Conservation (phyloP, 2,113 vertebrate species). For the Thinocorus orbignyianus region DNA sequence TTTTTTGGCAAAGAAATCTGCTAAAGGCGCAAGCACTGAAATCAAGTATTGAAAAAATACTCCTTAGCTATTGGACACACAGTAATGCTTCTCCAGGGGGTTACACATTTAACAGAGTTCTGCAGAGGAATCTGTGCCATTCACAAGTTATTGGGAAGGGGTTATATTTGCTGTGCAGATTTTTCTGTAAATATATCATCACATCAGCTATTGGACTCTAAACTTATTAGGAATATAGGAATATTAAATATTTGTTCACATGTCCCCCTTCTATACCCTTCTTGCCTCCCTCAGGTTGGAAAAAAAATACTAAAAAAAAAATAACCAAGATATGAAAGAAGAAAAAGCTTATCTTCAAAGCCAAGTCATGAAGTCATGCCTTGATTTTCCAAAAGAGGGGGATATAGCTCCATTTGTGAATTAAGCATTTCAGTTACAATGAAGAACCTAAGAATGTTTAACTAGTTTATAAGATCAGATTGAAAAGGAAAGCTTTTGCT, state of each 20-base stretch:
- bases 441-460: not conserved
- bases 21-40: not conserved
- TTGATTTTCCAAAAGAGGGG: slow-evolving; percentile 77
- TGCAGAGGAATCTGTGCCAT: not conserved
- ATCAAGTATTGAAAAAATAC: not conserved
- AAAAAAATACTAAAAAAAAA: too few relatives aligned
- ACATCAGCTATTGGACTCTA: not conserved
- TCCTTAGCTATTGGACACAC: not conserved
- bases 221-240: not conserved
- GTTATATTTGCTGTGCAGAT: not conserved
- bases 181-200: not conserved
- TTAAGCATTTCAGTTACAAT: not conserved
- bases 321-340: not conserved
- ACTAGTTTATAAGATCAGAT: not conserved
- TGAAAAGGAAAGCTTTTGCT: not conserved
- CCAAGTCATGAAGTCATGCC: slow-evolving; percentile 39
- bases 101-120: not conserved
- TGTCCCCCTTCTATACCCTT: not conserved
- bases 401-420: slow-evolving; percentile 60
- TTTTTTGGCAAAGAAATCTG: not conserved
- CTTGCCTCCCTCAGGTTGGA: rapidly evolving
- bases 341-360: not conserved
- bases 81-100: not conserved
- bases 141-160: not conserved
- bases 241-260: not conserved